Evolutionary conservation across 2,888 invertebrate genomes (phyloP).

Genomic region (Venustoraphidia nigricollis): DNA sequence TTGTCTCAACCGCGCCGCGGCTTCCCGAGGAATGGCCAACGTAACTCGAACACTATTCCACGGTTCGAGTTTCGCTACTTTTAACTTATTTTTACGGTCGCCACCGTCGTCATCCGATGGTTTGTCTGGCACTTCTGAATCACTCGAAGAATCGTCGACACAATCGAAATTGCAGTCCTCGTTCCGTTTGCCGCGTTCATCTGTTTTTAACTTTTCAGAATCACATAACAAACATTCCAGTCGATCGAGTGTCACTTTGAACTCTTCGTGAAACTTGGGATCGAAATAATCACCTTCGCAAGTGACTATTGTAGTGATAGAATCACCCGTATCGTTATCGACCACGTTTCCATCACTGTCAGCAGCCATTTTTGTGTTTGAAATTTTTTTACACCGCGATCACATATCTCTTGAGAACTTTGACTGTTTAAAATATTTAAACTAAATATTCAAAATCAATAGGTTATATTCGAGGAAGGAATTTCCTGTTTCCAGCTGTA

Average conservation of each 20-base stretch:
- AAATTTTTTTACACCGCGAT: too few relatives aligned
- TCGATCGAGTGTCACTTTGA: constrained; percentile 60
- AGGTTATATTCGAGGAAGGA: too few relatives aligned
- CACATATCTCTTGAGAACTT: too few relatives aligned
- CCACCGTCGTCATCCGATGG: not conserved
- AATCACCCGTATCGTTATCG: constrained; percentile 62
- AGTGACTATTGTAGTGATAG: constrained; percentile 67
- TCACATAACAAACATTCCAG: constrained; percentile 54
- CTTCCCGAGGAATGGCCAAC: constrained; percentile 92
- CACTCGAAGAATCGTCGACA: not conserved
- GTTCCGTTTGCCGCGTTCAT: not conserved
- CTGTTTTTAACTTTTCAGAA: not conserved
- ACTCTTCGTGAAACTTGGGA: constrained; percentile 70
- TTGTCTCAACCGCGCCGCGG: constrained; percentile 79
- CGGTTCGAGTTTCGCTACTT: constrained; percentile 78
- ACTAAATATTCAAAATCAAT: too few relatives aligned
- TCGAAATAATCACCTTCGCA: constrained; percentile 84
- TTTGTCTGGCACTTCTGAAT: not conserved
- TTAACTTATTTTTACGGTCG: constrained; percentile 23
- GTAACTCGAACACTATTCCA: constrained; percentile 98
- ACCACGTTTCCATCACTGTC: constrained; percentile 54
- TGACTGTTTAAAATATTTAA: too few relatives aligned
- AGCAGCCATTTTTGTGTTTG: constrained; percentile 51
- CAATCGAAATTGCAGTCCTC: not conserved
- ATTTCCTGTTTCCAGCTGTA: too few relatives aligned